These are phyloP conservation scores for Leptinotarsa undecemlineata DNA, from an alignment of 1,140 invertebrate genomes.

Conservation along the genomic window DNA sequence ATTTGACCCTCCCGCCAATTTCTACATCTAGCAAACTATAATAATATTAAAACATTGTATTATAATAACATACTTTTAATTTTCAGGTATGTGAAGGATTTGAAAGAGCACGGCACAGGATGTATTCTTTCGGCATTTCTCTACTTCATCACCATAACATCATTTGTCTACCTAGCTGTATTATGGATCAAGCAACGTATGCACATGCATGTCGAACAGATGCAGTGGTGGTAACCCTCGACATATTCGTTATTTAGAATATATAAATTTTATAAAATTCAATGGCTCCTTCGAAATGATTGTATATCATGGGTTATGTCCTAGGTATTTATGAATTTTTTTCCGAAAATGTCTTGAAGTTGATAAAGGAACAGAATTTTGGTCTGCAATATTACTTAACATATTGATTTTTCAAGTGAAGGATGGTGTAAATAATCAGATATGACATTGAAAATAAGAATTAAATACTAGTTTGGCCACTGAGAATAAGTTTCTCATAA, in stretches of 20 bases:
- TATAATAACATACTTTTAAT: too few relatives aligned
- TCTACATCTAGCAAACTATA: neutral
- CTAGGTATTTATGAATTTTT: neutral
- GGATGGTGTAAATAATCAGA: too few relatives aligned
- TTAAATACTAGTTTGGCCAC: too few relatives aligned
- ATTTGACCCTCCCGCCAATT: neutral
- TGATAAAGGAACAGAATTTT: too few relatives aligned
- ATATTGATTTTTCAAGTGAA: too few relatives aligned
- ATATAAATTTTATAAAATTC: neutral
- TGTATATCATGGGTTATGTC: neutral
- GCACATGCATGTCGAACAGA: constrained; percentile 51
- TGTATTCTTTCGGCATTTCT: constrained; percentile 53
- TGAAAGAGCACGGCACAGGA: constrained; percentile 41
- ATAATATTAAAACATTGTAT: constrained; percentile 9
- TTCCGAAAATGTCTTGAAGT: too few relatives aligned
- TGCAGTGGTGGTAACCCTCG: constrained; percentile 52
- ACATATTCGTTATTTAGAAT: neutral
- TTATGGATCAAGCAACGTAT: constrained; percentile 54
- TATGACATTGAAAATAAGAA: too few relatives aligned
- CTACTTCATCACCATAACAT: constrained; percentile 54
- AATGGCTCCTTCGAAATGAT: neutral
- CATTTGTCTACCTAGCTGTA: constrained; percentile 51
- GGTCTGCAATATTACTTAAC: too few relatives aligned
- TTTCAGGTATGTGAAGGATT: constrained; percentile 24
- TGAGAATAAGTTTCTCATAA: too few relatives aligned